These are phyloP conservation scores for Gadopsis bispinosus DNA, from an alignment of 2,797 vertebrate species.

Conservation along the genomic window DNA sequence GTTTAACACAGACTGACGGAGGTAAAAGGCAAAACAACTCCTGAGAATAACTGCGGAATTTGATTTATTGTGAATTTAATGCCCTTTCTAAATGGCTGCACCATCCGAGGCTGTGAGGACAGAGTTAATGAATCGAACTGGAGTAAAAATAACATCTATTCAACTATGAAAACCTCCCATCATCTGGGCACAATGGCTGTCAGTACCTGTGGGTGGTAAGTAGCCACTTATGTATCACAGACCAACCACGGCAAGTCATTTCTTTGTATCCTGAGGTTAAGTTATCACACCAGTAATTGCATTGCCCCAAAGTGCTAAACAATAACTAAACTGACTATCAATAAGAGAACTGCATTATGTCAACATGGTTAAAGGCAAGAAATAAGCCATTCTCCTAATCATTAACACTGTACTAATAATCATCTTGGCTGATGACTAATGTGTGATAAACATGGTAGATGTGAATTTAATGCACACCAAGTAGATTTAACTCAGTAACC, in stretches of 20 bases:
- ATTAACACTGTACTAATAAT: not conserved
- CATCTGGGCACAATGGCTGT: slow-evolving; percentile 36
- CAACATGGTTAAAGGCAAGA: not conserved
- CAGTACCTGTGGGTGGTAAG: slow-evolving; percentile 43
- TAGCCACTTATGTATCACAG: slow-evolving; percentile 9
- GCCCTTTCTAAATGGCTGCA: not conserved
- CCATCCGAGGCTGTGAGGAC: not conserved
- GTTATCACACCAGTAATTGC: not conserved
- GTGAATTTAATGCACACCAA: not conserved
- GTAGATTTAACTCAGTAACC: not conserved
- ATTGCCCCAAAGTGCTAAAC: not conserved
- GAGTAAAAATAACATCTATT: slow-evolving; percentile 6
- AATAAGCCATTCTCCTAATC: not conserved
- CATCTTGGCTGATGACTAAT: not conserved
- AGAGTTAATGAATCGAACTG: not conserved
- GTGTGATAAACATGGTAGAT: not conserved
- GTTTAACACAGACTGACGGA: not conserved
- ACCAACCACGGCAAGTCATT: not conserved
- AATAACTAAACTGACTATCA: not conserved
- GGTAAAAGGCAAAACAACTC: slow-evolving; percentile 1
- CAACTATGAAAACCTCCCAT: slow-evolving; percentile 5
- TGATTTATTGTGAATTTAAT: not conserved
- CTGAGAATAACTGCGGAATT: not conserved
- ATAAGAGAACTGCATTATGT: not conserved
- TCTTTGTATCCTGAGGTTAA: not conserved